Percentiles rank a stretch among this genome's conserved stretches.
Evolutionary conservation across 1,140 invertebrate species (phyloP).

Genomic region (Brachionus asplanchnoidis): DNA sequence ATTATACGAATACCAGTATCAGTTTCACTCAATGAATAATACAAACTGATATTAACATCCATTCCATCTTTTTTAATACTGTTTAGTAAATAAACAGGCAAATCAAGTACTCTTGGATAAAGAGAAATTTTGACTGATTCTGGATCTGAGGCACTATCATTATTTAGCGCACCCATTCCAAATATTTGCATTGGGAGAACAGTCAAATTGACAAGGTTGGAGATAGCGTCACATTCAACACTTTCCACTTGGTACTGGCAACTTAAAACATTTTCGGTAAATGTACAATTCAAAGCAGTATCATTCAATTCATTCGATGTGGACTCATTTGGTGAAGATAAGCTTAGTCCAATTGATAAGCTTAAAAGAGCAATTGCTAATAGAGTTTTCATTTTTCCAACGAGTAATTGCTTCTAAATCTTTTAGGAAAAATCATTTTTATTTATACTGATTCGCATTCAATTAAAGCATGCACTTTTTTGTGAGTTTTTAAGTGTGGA

Average conservation of each 20-base stretch:
- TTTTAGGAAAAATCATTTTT: too few species aligned
- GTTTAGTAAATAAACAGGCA: background rate
- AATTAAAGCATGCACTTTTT: too few species aligned
- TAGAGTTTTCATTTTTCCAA: background rate
- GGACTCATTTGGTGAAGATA: background rate
- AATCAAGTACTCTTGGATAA: background rate
- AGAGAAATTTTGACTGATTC: background rate
- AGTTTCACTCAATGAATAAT: background rate
- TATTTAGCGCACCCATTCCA: background rate
- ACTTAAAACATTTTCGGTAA: background rate
- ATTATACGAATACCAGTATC: background rate
- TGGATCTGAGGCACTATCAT: background rate
- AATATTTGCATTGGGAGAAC: background rate
- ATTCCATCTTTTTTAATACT: background rate
- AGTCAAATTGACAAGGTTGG: background rate
- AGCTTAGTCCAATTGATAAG: background rate
- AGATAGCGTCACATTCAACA: background rate
- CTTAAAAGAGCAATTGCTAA: background rate
- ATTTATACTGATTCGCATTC: too few species aligned
- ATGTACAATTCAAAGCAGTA: background rate
- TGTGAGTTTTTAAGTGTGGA: too few species aligned
- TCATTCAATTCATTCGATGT: background rate
- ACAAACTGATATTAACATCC: background rate
- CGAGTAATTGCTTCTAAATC: background rate
- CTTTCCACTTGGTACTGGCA: background rate